Conservation (phyloP, 2,797 vertebrate species). For the Lateolabrax maculatus region DNA sequence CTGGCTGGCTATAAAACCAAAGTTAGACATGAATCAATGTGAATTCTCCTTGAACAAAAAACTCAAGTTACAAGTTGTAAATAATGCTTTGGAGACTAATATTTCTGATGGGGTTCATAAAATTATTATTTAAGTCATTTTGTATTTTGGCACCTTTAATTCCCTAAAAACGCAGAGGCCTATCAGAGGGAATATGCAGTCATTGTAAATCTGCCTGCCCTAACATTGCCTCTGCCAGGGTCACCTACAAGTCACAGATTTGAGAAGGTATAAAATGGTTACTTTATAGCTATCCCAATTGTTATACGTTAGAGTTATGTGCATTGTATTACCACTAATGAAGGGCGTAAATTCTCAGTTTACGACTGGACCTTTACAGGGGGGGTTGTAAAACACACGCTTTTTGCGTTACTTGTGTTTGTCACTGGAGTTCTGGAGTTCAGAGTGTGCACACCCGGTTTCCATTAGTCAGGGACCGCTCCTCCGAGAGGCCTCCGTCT, state of each 20-base stretch:
- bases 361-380: constrained; percentile 87
- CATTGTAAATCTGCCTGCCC: constrained; percentile 85
- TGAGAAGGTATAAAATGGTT: constrained; percentile 87
- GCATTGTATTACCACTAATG: constrained; percentile 91
- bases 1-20: constrained; percentile 77
- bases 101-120: constrained; percentile 82
- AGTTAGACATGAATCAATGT: constrained; percentile 79
- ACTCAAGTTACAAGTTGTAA: constrained; percentile 82
- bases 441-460: constrained; percentile 84
- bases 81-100: constrained; percentile 85
- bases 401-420: constrained; percentile 87
- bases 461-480: constrained; percentile 85
- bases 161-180: constrained; percentile 83
- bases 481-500: constrained; percentile 75
- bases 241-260: constrained; percentile 87
- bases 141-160: constrained; percentile 88
- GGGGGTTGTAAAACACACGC: constrained; percentile 87
- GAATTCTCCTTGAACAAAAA: constrained; percentile 76
- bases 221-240: constrained; percentile 80
- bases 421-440: constrained; percentile 84
- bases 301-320: constrained; percentile 89
- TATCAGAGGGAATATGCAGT: constrained; percentile 79
- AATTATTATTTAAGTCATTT: constrained; percentile 86
- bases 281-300: constrained; percentile 90
- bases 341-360: constrained; percentile 89